Evolutionary conservation across 2,113 vertebrate species (phyloP).

Genomic region (Dicrurus megarhynchus): DNA sequence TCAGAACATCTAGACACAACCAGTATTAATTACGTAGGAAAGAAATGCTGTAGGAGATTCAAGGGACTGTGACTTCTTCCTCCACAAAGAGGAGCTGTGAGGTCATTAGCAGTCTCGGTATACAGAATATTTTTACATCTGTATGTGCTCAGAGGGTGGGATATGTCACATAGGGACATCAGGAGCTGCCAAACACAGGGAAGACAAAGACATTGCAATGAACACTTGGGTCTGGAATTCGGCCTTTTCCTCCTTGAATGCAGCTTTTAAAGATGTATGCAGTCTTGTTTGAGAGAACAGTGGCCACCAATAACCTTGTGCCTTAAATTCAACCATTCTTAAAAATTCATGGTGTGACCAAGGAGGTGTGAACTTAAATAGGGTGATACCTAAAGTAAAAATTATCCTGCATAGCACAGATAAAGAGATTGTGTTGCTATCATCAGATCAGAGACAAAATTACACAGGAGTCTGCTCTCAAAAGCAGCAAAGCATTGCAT

Average conservation of each 20-base stretch:
- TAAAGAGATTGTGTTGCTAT: not conserved
- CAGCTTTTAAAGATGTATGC: not conserved
- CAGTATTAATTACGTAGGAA: not conserved
- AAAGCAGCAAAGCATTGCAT: not conserved
- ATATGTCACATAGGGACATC: accelerated
- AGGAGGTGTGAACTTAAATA: not conserved
- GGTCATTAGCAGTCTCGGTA: accelerated
- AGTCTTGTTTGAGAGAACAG: not conserved
- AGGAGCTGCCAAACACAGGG: not conserved
- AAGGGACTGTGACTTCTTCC: not conserved
- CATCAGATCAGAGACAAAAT: not conserved
- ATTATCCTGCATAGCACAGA: not conserved
- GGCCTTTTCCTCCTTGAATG: not conserved
- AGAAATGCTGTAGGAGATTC: not conserved
- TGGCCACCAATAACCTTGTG: not conserved
- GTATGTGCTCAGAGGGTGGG: not conserved
- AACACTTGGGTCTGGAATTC: not conserved
- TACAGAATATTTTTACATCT: not conserved
- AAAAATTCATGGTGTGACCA: not conserved
- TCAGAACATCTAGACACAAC: not conserved
- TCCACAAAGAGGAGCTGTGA: not conserved
- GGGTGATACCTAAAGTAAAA: not conserved
- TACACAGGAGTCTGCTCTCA: accelerated
- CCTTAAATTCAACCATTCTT: not conserved
- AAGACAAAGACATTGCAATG: not conserved